Evolutionary conservation across 2,888 invertebrate genomes (phyloP).

Genomic region (Eustalomyia histrio): DNA sequence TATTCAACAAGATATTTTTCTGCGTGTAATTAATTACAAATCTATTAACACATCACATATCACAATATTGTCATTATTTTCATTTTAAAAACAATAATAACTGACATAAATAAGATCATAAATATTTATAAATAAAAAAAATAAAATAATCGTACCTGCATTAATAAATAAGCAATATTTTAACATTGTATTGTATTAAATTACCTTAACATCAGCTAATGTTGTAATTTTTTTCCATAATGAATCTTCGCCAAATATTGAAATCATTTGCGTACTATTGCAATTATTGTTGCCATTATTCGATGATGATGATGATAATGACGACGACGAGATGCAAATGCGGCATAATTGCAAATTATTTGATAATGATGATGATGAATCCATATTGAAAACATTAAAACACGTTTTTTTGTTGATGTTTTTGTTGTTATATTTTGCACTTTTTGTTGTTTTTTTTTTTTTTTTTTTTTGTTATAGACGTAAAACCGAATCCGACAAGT

Average conservation of each 20-base stretch:
- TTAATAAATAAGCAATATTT: background rate
- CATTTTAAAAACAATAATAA: background rate
- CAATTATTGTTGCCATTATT: slow-evolving; percentile 65
- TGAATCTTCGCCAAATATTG: slow-evolving; percentile 79
- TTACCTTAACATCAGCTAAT: slow-evolving; percentile 78
- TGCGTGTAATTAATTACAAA: too few relatives aligned
- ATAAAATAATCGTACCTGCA: background rate
- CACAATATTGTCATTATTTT: background rate
- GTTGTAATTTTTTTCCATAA: slow-evolving; percentile 78
- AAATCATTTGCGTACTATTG: slow-evolving; percentile 77
- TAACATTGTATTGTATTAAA: background rate
- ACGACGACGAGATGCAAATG: slow-evolving; percentile 74
- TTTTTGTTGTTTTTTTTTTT: too few relatives aligned
- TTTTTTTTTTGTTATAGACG: background rate
- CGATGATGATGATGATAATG: slow-evolving; percentile 68
- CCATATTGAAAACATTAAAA: slow-evolving; percentile 68
- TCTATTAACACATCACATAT: too few relatives aligned
- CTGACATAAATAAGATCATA: slow-evolving; percentile 27
- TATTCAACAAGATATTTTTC: too few relatives aligned
- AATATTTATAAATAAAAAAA: background rate
- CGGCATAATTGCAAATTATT: slow-evolving; percentile 75
- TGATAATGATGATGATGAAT: slow-evolving; percentile 64
- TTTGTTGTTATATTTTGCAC: background rate
- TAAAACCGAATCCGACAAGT: slow-evolving; percentile 25
- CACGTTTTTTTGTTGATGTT: background rate